Evolutionary conservation across 2,888 invertebrate genomes (phyloP), one percentile per base, ranked within the genome.

Genomic region (Girardia tigrina): DNA sequence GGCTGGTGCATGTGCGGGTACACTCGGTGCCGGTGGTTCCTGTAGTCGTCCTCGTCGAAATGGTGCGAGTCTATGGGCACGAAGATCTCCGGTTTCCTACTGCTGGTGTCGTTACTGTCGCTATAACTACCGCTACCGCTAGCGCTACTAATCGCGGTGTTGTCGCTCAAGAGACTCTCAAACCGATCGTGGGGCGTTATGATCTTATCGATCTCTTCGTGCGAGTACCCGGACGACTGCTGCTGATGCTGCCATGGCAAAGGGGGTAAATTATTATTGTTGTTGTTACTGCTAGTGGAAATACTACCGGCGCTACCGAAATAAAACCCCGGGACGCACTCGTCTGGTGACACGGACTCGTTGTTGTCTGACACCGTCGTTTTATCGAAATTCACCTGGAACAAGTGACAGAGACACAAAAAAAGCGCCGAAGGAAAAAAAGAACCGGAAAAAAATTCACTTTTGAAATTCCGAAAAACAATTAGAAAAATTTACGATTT

Each of bases 1-100:
- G 74, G 74, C 27, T 74, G 74, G 27, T 74, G 74, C 73, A 72
- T 72, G n/a, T 72, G 73, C n/a, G 73, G 73, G 26, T 29, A 72
- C 12, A 36, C 73, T 29, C 73, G n/a, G 26, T 72, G 73, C 20
- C 73, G 42, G 36, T 72, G 73, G 29, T 72, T 72, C 4, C 29
- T 14, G 36, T 72, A 72, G 36, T 72, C 73, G 1, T 72, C 73
- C 20, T 72, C 73, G 29, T 72, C 73, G 36, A 29, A 72, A 36
- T 72, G 73, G 23, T 72, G 73, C 14, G 23, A 29, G 20, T 72
- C 73, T 27, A 36, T 36, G 2, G 73, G 73, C 23, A 72, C 73
- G 36, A 72, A 72, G n/a, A 72, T 29, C 36, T 72, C 73, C 2
- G 73, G 73, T 29, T 28, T 72, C 8, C 73, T 29, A 4, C 36